Base-by-base conservation (phyloP, 1,140 invertebrate species). In the Sminthurides bifidus region DNA sequence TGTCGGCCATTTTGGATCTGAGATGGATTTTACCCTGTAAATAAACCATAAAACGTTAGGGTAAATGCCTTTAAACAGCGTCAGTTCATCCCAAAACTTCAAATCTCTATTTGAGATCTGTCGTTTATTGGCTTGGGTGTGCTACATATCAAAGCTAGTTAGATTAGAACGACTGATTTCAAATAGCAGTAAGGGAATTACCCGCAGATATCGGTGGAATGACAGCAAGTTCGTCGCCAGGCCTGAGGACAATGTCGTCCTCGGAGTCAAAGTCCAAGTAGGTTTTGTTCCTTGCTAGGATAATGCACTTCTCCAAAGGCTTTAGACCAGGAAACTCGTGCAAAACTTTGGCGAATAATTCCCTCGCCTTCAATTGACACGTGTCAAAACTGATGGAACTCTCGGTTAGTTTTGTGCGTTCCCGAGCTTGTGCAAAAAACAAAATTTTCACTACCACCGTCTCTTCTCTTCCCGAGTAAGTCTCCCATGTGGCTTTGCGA, bases 191-290 rank as follows among this genome's bases (percentile, higher is more conserved):
- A n/a, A n/a, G n/a, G n/a, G n/a, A n/a, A n/a, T 8, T 53, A 66
- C 89, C 89, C 69, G 87, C 86, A 74, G 87, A 90, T 29, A 92
- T 74, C 1, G 88, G 87, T 52, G 87, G 87, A 65, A 92, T 90
- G 4, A 92, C 75, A 63, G 87, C 87, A 59, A 91, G 76, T 71
- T 82, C 82, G 73, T 89, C 86, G 41, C 75, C 77, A 14, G 77
- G 71, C 30, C 74, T 73, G 12, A 91, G 68, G 5, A 69, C 60
- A 31, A 88, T 38, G 24, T 56, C 69, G 58, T 80, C 74, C n/a
- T 70, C 63, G 21, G 67, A 60, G 1, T 81, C 70, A 59, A 78
- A 74, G 63, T 87, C 87, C 61, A 82, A 77, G 68, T 90, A 81
- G 71, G 14, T 53, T 19, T 58, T 50, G 46, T 93, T 92, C 27